Percentiles rank a stretch among this genome's conserved stretches.
phyloP scores from a whole-genome alignment of 1,140 invertebrate genomes.

The Parapsyche elsis region DNA sequence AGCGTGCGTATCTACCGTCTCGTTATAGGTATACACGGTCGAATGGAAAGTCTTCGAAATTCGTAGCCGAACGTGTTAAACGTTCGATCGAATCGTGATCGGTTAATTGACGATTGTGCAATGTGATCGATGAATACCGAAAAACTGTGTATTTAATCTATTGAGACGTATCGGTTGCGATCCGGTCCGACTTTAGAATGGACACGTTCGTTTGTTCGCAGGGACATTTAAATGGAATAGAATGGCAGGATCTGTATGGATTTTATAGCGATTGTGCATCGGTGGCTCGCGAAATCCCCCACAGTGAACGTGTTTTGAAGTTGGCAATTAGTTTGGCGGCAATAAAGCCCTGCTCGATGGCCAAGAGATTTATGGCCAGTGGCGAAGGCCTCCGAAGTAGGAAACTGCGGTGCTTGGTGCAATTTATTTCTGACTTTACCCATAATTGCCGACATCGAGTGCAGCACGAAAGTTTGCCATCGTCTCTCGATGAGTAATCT shows the following conservation, averaged over 20 bases:
- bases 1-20: background rate
- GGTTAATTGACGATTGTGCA: slow-evolving; percentile 1
- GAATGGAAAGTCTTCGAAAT: too few species aligned
- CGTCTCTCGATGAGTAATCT: background rate
- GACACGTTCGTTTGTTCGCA: too few species aligned
- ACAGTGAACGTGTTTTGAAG: slow-evolving; percentile 38
- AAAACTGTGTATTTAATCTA: too few species aligned
- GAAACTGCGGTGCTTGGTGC: background rate
- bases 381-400: slow-evolving; percentile 31
- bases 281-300: background rate
- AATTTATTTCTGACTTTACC: slow-evolving; percentile 2
- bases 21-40: background rate
- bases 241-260: too few species aligned
- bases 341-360: slow-evolving; percentile 32
- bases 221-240: too few species aligned
- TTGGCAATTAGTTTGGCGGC: slow-evolving; percentile 45
- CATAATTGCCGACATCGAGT: background rate
- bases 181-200: too few species aligned
- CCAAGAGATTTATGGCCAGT: slow-evolving; percentile 34
- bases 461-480: background rate
- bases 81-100: slow-evolving; percentile 12
- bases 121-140: too few species aligned
- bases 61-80: too few species aligned
- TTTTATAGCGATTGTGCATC: too few species aligned
- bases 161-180: too few species aligned